Evolutionary conservation across 2,797 vertebrate species (phyloP).

Genomic region (Galago senegalensis): DNA sequence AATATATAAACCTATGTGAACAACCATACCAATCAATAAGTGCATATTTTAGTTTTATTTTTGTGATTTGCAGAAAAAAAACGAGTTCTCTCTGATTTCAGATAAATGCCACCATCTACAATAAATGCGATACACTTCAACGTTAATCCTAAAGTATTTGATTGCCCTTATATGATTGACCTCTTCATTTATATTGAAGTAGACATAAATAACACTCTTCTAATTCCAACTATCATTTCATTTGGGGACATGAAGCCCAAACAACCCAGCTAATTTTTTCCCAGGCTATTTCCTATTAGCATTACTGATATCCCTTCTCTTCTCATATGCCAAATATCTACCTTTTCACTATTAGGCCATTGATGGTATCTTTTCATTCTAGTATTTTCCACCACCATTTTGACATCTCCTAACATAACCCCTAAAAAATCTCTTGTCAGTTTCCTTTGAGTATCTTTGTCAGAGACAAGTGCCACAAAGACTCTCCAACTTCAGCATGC

Average conservation of each 20-base stretch:
- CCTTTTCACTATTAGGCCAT: neutral
- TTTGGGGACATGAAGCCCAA: neutral
- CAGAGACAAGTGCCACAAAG: neutral
- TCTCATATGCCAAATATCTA: neutral
- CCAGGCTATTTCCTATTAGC: neutral
- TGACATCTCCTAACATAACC: neutral
- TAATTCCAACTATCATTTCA: slow-evolving; percentile 9
- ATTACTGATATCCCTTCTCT: neutral
- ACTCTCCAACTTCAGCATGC: neutral
- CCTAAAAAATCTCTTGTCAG: neutral
- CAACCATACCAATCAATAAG: neutral
- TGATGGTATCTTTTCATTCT: neutral
- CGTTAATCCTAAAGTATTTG: neutral
- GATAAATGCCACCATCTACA: neutral
- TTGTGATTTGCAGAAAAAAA: slow-evolving; percentile 10
- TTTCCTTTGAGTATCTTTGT: slow-evolving; percentile 11
- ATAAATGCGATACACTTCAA: neutral
- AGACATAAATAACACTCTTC: neutral
- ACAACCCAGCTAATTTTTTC: neutral
- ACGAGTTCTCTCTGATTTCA: neutral
- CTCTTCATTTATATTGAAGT: neutral
- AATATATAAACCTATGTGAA: neutral
- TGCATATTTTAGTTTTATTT: neutral
- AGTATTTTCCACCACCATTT: neutral
- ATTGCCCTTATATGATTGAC: neutral